Base-by-base conservation (phyloP, 2,113 vertebrate species). In the Chloebia gouldiae region DNA sequence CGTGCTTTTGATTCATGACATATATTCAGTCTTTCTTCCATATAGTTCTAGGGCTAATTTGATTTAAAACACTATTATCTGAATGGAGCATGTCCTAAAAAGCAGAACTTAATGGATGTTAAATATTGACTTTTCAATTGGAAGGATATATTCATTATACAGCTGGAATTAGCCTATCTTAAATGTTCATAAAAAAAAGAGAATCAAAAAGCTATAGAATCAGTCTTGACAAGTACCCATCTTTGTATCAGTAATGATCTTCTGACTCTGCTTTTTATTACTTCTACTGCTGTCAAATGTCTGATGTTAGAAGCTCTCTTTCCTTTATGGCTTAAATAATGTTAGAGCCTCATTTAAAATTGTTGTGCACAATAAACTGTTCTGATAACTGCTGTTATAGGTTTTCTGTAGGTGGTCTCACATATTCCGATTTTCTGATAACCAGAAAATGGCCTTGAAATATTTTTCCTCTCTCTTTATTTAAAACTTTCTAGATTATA, bases 41-140 rank as follows among this genome's bases (percentile, higher is more conserved):
- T 33, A 21, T 15, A 68, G 40, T 93, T 75, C 40, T 93, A 27
- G 39, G 79, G 69, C 33, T 89, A 78, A 86, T 96, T 97, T 96
- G 78, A 87, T 97, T 77, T 93, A 81, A 95, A 91, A 63, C 82
- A 60, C 87, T 90, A 22, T 88, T 95, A 94, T 92, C 92, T 92
- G 95, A 96, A 92, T 51, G 76, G 60, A 91, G 9, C 22, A 81
- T 50, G 57, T 94, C 84, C 76, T 83, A 94, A 80, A 96, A 82
- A 85, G 71, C 93, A 94, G 93, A 92, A 92, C 82, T 76, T 47
- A 95, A 59, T 79, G 33, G 42, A 63, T 95, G 92, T 86, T 95
- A 94, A 92, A 86, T 93, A 95, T 77, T 86, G 63, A 96, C 85
- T 97, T 97, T 82, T 80, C 68, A 95, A 53, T 66, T 92, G 95